These are phyloP conservation scores for Uloborus diversus DNA, from an alignment of 1,140 invertebrate species.

Conservation along the genomic window DNA sequence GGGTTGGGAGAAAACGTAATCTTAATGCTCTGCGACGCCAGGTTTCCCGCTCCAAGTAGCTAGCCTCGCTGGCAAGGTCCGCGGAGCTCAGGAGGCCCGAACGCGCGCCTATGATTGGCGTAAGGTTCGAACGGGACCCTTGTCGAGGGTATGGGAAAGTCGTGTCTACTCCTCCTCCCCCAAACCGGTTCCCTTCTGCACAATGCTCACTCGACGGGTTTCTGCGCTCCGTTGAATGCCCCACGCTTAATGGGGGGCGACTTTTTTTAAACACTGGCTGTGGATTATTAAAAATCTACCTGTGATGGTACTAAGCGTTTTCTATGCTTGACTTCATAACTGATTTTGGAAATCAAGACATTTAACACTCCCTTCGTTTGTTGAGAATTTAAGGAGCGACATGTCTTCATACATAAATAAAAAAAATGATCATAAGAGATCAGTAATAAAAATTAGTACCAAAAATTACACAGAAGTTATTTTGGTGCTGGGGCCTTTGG, in stretches of 20 bases:
- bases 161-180: constrained; percentile 55
- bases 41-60: background rate
- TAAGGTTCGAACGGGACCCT: constrained; percentile 48
- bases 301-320: background rate
- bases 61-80: constrained; percentile 42
- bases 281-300: constrained; percentile 27
- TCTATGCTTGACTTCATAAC: background rate
- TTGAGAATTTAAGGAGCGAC: no score
- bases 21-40: background rate
- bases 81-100: background rate
- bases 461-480: no score
- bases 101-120: constrained; percentile 43
- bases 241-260: constrained; percentile 21
- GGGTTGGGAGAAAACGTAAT: background rate
- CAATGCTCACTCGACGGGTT: constrained; percentile 55
- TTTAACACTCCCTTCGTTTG: no score
- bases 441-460: no score
- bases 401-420: no score
- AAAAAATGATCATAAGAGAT: no score
- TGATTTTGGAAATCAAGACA: no score
- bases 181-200: constrained; percentile 50
- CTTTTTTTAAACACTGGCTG: background rate
- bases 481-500: no score
- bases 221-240: constrained; percentile 48
- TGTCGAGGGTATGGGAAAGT: constrained; percentile 47